These are phyloP conservation scores for Flabesymbios commensalis DNA, from an alignment of 2,888 invertebrate genomes.

Conservation along the genomic window DNA sequence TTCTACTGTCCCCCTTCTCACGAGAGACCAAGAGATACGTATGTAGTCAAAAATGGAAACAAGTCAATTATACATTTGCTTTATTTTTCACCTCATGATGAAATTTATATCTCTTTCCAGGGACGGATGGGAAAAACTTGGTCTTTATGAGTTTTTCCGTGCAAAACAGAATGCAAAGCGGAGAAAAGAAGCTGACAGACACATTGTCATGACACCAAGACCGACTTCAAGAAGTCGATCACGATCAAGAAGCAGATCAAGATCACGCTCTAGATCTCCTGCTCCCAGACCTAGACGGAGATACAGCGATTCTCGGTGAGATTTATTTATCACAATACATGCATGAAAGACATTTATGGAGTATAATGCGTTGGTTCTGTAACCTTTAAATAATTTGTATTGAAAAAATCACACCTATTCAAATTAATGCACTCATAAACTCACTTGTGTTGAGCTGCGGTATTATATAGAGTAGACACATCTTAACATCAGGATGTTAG, in stretches of 20 bases:
- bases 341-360: no score
- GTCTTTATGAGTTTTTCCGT: constrained; percentile 96
- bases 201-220: constrained; percentile 36
- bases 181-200: constrained; percentile 68
- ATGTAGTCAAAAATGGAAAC: constrained; percentile 2
- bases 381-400: no score
- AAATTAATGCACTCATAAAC: no score
- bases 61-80: background rate
- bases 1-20: constrained; percentile 95
- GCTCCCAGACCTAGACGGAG: constrained; percentile 19
- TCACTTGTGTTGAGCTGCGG: no score
- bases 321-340: background rate
- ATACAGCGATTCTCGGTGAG: background rate
- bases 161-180: constrained; percentile 90
- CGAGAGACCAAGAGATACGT: constrained; percentile 85
- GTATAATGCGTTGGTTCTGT: no score
- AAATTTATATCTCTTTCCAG: constrained; percentile 51
- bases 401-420: no score
- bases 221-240: constrained; percentile 47
- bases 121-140: constrained; percentile 98
- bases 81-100: background rate
- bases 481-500: no score
- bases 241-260: constrained; percentile 40
- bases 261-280: constrained; percentile 47
- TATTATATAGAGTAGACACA: no score